Percentiles rank a stretch among this genome's conserved stretches.
These are phyloP conservation scores for Lycaena phlaeas DNA, from an alignment of 2,888 invertebrate species.

Conservation along the genomic window DNA sequence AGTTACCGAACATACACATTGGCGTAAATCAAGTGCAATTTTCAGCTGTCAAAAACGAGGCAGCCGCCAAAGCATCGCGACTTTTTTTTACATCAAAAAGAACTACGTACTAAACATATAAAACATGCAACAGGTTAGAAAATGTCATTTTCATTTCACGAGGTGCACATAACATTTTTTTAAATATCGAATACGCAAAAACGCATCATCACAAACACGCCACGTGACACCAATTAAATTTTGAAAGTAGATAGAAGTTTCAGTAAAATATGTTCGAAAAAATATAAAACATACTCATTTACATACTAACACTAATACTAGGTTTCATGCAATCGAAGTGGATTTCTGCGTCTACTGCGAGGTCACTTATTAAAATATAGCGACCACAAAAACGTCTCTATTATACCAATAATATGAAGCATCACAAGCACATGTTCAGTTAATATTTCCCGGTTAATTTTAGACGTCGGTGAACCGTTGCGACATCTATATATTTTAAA, in stretches of 20 bases:
- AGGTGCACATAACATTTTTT: conserved; percentile 5
- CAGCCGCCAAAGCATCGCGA: conserved; percentile 1
- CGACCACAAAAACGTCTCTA: conserved; percentile 1
- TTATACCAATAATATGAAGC: neutral
- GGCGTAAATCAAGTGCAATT: conserved; percentile 1
- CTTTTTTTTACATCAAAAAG: neutral
- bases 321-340: conserved; percentile 44
- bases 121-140: conserved; percentile 4
- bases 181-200: conserved; percentile 3
- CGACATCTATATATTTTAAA: neutral
- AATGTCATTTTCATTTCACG: neutral
- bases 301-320: conserved; percentile 29
- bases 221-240: conserved; percentile 6
- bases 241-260: conserved; percentile 12
- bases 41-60: neutral
- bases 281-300: conserved; percentile 20
- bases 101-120: conserved; percentile 3
- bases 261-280: conserved; percentile 22
- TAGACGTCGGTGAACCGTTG: conserved; percentile 4
- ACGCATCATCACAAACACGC: conserved; percentile 4
- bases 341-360: conserved; percentile 2
- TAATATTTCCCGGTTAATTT: neutral
- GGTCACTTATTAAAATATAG: neutral
- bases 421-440: neutral
- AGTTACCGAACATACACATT: neutral